phyloP scores from a whole-genome alignment of 2,888 invertebrate genomes.

The Syritta pipiens region DNA sequence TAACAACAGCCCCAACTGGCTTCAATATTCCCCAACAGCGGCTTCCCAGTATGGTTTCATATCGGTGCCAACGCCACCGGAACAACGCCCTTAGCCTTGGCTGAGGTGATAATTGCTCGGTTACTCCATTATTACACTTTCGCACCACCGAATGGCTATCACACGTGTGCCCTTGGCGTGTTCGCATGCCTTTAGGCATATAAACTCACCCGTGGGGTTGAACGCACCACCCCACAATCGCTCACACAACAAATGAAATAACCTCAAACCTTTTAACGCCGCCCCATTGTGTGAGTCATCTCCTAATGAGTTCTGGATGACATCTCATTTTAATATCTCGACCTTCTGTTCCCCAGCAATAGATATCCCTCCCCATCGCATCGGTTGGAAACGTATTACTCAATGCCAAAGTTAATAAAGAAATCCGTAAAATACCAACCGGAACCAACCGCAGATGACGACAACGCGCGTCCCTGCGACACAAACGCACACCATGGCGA shows the following conservation, averaged over 20 bases:
- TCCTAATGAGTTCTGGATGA: constrained; percentile 34
- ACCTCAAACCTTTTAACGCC: not conserved
- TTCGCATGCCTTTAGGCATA: not conserved
- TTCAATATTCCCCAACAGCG: not conserved
- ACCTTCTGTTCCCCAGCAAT: constrained; percentile 15
- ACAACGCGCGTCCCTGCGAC: constrained; percentile 18
- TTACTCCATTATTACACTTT: constrained; percentile 15
- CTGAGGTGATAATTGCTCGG: constrained; percentile 14
- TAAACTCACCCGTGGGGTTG: too few relatives aligned
- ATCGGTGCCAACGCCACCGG: constrained; percentile 6
- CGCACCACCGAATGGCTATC: not conserved
- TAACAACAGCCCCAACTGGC: constrained; percentile 5
- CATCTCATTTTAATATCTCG: constrained; percentile 31
- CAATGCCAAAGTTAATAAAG: constrained; percentile 46
- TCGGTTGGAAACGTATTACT: constrained; percentile 21
- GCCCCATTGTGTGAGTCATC: constrained; percentile 5
- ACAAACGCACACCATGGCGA: not conserved
- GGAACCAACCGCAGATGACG: constrained; percentile 21
- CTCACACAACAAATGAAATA: not conserved
- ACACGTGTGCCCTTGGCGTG: not conserved
- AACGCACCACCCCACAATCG: too few relatives aligned
- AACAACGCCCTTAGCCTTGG: not conserved
- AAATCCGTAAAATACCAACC: constrained; percentile 40
- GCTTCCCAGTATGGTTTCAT: constrained; percentile 6
- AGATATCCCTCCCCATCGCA: not conserved